A percentile compares a stretch with the other conserved stretches of the same genome.
Conservation (phyloP, 1,140 invertebrate genomes). For the Philopotamus ludificatus region DNA sequence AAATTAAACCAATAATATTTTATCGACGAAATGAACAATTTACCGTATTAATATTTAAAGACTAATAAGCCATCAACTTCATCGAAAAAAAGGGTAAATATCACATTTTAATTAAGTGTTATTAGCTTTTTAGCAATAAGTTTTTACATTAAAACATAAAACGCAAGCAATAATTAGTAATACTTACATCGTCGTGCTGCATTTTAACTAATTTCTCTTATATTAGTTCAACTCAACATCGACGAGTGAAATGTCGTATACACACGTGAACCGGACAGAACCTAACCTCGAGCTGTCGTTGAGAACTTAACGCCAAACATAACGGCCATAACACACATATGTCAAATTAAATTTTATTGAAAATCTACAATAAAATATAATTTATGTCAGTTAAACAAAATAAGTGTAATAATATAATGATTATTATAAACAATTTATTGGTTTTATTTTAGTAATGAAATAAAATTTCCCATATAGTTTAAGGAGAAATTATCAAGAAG, state of each 20-base stretch:
- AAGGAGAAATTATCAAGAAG: too few species aligned
- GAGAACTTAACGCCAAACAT: not conserved
- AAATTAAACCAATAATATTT: not conserved
- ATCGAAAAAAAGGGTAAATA: slow-evolving; percentile 13
- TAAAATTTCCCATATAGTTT: too few species aligned
- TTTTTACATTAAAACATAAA: not conserved
- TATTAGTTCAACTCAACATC: not conserved
- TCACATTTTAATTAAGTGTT: slow-evolving; percentile 14
- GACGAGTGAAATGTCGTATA: not conserved
- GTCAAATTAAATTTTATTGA: not conserved
- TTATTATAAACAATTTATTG: not conserved
- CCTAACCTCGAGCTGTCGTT: not conserved
- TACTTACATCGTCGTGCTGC: slow-evolving; percentile 77
- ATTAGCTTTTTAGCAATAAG: slow-evolving; percentile 5
- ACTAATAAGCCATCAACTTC: slow-evolving; percentile 15
- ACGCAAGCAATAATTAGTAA: not conserved
- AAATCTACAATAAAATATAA: not conserved
- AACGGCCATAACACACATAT: not conserved
- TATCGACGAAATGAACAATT: not conserved
- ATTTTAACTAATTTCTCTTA: slow-evolving; percentile 47
- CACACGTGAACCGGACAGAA: not conserved
- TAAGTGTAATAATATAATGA: not conserved
- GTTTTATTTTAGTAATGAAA: not conserved
- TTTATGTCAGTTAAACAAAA: not conserved
- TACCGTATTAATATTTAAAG: slow-evolving; percentile 9